These are phyloP conservation scores for Rhabdomys dilectus DNA, from an alignment of 2,113 vertebrate species.

Conservation along the genomic window DNA sequence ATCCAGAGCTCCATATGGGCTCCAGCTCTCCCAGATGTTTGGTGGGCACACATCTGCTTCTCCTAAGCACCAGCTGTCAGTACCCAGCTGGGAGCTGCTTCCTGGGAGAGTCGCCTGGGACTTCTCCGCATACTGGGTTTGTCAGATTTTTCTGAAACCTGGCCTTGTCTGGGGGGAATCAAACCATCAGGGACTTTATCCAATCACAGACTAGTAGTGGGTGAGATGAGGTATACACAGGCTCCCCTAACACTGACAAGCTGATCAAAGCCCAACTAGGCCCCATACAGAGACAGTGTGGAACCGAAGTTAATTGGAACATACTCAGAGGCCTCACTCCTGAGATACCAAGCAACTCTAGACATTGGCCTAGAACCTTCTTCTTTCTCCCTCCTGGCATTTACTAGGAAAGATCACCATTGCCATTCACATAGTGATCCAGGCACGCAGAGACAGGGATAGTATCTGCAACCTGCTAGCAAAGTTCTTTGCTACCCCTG, in stretches of 20 bases:
- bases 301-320: not conserved
- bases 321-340: not conserved
- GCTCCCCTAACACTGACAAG: not conserved
- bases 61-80: slow-evolving; percentile 74
- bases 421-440: not conserved
- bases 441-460: no score
- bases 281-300: no score
- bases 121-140: slow-evolving; percentile 48
- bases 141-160: not conserved
- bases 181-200: not conserved
- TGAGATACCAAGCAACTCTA: accelerated
- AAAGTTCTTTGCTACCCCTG: not conserved
- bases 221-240: not conserved
- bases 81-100: slow-evolving; percentile 75
- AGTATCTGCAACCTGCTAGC: not conserved
- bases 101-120: not conserved
- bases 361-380: not conserved
- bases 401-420: accelerated
- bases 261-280: not conserved
- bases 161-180: not conserved
- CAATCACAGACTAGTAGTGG: not conserved
- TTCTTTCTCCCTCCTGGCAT: accelerated
- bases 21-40: slow-evolving; percentile 45
- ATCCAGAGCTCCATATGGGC: slow-evolving; percentile 59
- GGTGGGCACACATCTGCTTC: slow-evolving; percentile 77